Percentiles rank a stretch among this genome's conserved stretches.
phyloP scores from a whole-genome alignment of 2,797 vertebrate genomes.

The Mionectes olivaceus region DNA sequence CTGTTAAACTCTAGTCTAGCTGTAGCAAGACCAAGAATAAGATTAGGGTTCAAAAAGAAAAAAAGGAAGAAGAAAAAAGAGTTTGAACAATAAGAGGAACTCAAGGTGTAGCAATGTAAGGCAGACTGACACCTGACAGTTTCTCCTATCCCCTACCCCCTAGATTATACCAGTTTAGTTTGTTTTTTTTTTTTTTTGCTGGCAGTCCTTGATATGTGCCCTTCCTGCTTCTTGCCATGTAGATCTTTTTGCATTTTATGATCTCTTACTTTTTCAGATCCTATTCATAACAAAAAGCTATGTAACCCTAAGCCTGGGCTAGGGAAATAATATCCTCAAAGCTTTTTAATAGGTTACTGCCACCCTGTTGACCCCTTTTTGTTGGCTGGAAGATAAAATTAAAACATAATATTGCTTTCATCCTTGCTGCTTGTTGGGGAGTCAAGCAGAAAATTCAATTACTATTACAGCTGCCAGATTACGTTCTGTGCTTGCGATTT shows the following conservation, averaged over 20 bases:
- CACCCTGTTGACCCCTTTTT: background rate
- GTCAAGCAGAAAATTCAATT: slow-evolving; percentile 17
- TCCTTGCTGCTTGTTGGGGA: background rate
- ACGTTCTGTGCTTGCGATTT: background rate
- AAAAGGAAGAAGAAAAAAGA: background rate
- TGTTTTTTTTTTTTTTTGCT: background rate
- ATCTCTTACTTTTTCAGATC: background rate
- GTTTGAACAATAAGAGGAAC: background rate
- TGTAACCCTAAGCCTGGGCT: background rate
- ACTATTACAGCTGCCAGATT: background rate
- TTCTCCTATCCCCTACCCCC: background rate
- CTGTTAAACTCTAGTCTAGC: background rate
- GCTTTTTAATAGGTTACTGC: background rate
- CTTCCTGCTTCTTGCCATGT: background rate
- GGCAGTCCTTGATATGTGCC: background rate
- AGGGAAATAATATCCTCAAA: background rate
- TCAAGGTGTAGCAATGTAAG: background rate
- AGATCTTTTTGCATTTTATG: background rate
- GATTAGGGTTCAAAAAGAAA: background rate
- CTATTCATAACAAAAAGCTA: background rate
- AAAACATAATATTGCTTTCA: background rate
- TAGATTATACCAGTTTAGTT: background rate
- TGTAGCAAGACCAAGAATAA: background rate
- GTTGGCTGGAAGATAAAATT: background rate
- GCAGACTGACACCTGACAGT: background rate